These are phyloP conservation scores for Drosophila elegans DNA, from an alignment of 1,140 invertebrate genomes.

Conservation along the genomic window DNA sequence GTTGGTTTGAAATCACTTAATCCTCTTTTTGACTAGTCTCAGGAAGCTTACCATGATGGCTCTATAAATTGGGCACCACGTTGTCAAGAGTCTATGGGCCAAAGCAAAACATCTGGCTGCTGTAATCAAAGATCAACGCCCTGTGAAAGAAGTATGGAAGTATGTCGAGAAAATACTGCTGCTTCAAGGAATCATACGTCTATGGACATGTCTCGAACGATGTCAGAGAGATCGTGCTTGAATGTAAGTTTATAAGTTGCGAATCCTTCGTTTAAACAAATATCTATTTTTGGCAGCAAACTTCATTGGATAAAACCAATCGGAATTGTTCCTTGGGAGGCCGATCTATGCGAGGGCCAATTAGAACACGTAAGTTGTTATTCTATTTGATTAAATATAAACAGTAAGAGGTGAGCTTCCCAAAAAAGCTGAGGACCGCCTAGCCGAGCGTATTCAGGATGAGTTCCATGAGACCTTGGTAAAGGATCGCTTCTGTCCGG, in stretches of 20 bases:
- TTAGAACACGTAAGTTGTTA: not conserved
- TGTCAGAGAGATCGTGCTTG: not conserved
- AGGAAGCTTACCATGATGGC: not conserved
- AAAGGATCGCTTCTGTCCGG: slow-evolving; percentile 57
- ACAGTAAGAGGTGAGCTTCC: fast-evolving
- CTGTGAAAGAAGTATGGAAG: not conserved
- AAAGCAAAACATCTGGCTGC: not conserved
- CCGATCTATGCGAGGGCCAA: not conserved
- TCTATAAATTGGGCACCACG: not conserved
- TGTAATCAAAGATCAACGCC: not conserved
- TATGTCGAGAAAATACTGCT: not conserved
- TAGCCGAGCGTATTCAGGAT: slow-evolving; percentile 19
- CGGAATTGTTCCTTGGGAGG: not conserved
- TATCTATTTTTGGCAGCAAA: not conserved
- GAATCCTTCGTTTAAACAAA: too few relatives aligned
- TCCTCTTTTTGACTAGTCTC: not conserved
- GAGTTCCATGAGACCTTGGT: slow-evolving; percentile 57
- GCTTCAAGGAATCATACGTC: not conserved
- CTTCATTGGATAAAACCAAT: not conserved
- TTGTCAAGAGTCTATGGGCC: not conserved
- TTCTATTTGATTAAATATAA: not conserved
- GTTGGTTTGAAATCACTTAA: too few relatives aligned
- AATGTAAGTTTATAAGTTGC: not conserved
- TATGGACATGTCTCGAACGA: not conserved
- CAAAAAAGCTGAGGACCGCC: slow-evolving; percentile 47